phyloP scores from a whole-genome alignment of 2,797 vertebrate species.

The Anabacerthia variegaticeps region DNA sequence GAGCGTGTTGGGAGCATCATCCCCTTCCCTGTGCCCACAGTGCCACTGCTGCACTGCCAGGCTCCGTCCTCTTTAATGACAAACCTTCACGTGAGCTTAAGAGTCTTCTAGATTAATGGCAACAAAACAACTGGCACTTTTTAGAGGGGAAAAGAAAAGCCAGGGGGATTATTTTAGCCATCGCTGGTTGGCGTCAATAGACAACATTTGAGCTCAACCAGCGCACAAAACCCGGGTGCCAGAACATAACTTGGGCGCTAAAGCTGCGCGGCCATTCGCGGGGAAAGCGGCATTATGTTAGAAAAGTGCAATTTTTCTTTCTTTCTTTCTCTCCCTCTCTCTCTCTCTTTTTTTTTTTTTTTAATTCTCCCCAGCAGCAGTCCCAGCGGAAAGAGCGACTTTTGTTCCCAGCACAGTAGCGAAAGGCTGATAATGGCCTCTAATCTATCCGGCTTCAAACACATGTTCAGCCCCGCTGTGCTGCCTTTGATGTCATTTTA shows the following conservation, averaged over 20 bases:
- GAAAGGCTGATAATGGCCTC: constrained; percentile 80
- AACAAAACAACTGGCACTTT: background rate
- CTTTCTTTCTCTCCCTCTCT: background rate
- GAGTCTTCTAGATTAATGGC: background rate
- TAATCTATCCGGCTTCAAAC: constrained; percentile 84
- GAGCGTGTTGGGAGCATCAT: background rate
- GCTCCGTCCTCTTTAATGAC: background rate
- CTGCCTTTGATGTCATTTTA: constrained; percentile 77
- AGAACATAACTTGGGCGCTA: background rate
- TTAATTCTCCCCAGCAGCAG: constrained; percentile 62
- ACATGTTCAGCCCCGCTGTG: constrained; percentile 78
- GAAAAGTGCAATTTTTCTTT: constrained; percentile 63
- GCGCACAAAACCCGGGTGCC: background rate
- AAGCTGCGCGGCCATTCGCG: background rate
- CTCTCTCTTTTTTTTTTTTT: background rate
- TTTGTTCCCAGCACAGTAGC: constrained; percentile 73
- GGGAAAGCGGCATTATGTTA: constrained; percentile 24
- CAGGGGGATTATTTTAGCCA: background rate
- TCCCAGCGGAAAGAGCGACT: constrained; percentile 69
- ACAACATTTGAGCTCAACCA: background rate
- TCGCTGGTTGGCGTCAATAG: background rate
- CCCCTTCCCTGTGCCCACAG: background rate
- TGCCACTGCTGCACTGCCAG: background rate
- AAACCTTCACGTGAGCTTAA: background rate
- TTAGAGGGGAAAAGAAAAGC: background rate